Evolutionary conservation across 92 coral and sea anemone genomes (phyloP).

Genomic region (Phenganax subtilis): DNA sequence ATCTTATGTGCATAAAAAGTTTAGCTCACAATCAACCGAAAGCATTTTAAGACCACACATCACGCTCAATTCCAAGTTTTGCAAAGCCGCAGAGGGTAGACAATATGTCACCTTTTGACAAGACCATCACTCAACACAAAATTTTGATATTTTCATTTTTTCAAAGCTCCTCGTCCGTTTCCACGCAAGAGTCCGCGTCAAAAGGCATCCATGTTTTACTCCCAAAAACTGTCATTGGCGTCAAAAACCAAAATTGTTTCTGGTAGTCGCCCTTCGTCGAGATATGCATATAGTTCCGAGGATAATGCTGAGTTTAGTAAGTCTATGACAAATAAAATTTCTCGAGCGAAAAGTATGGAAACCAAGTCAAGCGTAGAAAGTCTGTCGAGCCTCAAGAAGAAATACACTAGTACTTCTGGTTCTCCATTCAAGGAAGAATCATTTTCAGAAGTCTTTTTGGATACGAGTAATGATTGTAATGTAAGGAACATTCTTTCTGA

Average conservation of each 20-base stretch:
- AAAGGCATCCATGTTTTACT: constrained; percentile 34
- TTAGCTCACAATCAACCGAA: not conserved
- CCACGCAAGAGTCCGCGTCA: constrained; percentile 38
- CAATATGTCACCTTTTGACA: not conserved
- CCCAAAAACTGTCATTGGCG: not conserved
- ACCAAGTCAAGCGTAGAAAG: not conserved
- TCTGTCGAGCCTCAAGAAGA: not conserved
- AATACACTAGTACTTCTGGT: not conserved
- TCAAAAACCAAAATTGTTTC: not conserved
- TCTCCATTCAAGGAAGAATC: constrained; percentile 12
- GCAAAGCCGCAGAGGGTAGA: not conserved
- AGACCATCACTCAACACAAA: not conserved
- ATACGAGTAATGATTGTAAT: not conserved
- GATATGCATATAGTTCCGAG: not conserved
- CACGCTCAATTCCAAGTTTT: not conserved
- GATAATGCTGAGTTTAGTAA: not conserved
- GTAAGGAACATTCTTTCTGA: not conserved
- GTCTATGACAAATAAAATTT: not conserved
- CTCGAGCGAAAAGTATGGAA: not conserved
- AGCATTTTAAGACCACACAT: no score
- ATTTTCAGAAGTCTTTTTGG: constrained; percentile 24
- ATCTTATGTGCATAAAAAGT: no score
- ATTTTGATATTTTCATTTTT: not conserved
- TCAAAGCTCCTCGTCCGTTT: constrained; percentile 28
- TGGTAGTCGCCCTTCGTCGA: not conserved